phyloP scores from a whole-genome alignment of 1,140 invertebrate genomes.

The Drosophila elegans region DNA sequence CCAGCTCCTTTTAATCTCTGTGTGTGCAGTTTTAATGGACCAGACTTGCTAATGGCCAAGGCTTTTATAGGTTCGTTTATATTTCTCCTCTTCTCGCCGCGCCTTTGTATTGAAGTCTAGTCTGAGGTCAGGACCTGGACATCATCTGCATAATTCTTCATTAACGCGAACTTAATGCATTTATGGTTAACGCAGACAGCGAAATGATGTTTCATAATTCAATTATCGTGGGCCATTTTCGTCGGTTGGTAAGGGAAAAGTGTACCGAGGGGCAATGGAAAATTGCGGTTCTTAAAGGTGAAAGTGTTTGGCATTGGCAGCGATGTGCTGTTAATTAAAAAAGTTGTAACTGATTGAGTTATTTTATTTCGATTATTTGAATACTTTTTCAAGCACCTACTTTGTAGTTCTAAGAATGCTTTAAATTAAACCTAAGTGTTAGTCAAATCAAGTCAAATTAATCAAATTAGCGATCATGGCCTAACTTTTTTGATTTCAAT shows the following conservation, averaged over 20 bases:
- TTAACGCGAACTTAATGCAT: conserved; percentile 72
- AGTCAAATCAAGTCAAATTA: background rate
- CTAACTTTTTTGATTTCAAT: background rate
- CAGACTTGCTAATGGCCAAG: conserved; percentile 69
- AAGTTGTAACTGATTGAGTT: conserved; percentile 36
- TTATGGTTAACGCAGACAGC: conserved; percentile 61
- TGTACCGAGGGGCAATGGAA: conserved; percentile 15
- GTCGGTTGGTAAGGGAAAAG: background rate
- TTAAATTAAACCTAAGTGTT: background rate
- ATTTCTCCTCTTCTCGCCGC: conserved; percentile 6
- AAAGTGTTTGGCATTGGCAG: conserved; percentile 18
- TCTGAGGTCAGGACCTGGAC: conserved; percentile 39
- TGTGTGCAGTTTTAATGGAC: conserved; percentile 76
- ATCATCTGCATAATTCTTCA: conserved; percentile 74
- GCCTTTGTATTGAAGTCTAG: conserved; percentile 65
- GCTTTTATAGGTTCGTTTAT: conserved; percentile 58
- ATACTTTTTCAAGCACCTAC: background rate
- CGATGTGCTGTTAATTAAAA: conserved; percentile 33
- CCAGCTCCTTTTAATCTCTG: conserved; percentile 12
- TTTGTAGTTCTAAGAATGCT: too few species aligned
- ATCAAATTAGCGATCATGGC: too few species aligned
- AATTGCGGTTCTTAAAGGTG: conserved; percentile 41
- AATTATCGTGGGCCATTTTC: conserved; percentile 57
- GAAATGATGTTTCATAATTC: conserved; percentile 78
- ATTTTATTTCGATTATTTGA: background rate